Base-by-base conservation (phyloP, 2,797 vertebrate species). In the Lycodopsis pacificus region DNA sequence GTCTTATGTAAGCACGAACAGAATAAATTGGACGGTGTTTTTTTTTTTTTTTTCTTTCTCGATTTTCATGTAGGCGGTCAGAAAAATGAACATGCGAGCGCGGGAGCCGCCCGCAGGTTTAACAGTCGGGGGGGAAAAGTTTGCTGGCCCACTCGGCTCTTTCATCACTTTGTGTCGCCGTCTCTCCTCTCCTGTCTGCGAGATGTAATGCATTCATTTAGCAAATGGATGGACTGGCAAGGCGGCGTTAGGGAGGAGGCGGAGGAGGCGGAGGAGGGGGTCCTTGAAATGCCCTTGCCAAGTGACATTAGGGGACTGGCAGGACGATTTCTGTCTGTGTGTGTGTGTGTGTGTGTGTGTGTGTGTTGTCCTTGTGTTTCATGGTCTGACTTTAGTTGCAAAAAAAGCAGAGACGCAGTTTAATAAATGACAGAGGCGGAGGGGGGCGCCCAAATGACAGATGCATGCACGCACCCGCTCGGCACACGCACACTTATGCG, bases 191-290 rank as follows among this genome's bases (percentile, higher is more conserved):
- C 1, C 76, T 75, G 80, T 87, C 79, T 80, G 34, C 82, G 77
- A 88, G 85, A 91, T 90, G 77, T 90, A 91, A 89, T 74, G 70
- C 83, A 66, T 88, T 94, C 68, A 95, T 95, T 94, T 93, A 80
- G 87, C 85, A 94, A 96, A 95, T 96, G 94, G 94, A 94, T 53
- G 76, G 25, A 81, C 83, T 95, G 94, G 93, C 92, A 90, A 80
- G 73, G 71, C n/a, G 25, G 32, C 74, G 76, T 75, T 65, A 67
- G 73, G 81, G 59, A 59, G 74, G 49, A 73, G 78, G 75, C 12
- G 65, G 9, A 51, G 82, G 69, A 48, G 38, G 10, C 9, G 67
- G 68, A 46, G 38, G 10, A 12, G 64, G 71, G 57, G 74, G 54
- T 63, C 8, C 25, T 79, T 77, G 11, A 77, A 80, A 86, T 88